phyloP scores from a whole-genome alignment of 2,113 vertebrate genomes.

The Chauna torquata region DNA sequence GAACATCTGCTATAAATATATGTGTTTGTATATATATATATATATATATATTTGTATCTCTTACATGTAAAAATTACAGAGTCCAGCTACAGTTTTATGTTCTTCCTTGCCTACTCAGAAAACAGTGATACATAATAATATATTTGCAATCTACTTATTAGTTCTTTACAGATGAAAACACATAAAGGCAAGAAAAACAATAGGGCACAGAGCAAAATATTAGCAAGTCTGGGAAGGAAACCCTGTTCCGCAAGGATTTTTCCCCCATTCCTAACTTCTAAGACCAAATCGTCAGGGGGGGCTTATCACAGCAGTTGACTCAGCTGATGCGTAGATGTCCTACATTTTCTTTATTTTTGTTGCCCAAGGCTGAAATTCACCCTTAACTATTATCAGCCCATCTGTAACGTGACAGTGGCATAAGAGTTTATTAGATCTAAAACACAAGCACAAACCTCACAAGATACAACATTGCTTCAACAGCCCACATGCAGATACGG shows the following conservation, averaged over 20 bases:
- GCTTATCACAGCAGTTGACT: no score
- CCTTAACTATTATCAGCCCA: not conserved
- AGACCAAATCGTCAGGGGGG: not conserved
- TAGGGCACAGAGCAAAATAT: not conserved
- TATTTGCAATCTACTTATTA: not conserved
- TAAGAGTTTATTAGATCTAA: not conserved
- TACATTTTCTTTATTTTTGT: not conserved
- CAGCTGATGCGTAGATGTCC: not conserved
- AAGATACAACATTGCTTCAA: not conserved
- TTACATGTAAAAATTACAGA: not conserved
- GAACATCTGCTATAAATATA: not conserved
- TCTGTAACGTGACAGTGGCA: not conserved
- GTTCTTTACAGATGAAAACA: not conserved
- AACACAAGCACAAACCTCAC: not conserved
- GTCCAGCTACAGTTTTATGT: not conserved
- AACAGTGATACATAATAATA: not conserved
- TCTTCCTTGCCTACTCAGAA: not conserved
- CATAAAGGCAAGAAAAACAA: not conserved
- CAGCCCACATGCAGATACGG: rapidly evolving
- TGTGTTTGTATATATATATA: not conserved
- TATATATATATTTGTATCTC: not conserved
- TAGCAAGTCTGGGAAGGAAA: not conserved
- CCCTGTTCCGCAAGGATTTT: not conserved
- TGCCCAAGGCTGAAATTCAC: not conserved
- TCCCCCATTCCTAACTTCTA: not conserved